Evolutionary conservation across 2,113 vertebrate species (phyloP).

Genomic region (Hemicordylus capensis): DNA sequence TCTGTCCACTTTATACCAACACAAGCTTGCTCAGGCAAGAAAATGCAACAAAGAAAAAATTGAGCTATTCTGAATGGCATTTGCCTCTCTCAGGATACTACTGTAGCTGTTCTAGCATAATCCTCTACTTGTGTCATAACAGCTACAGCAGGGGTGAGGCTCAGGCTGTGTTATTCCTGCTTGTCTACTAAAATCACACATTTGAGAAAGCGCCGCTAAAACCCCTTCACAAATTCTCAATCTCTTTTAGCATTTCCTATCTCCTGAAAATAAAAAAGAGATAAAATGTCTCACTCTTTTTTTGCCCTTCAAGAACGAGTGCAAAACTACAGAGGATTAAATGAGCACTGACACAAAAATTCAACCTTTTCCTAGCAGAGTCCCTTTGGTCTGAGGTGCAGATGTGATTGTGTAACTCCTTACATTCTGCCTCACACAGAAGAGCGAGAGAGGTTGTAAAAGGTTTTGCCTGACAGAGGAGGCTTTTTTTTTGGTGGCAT

Average conservation of each 20-base stretch:
- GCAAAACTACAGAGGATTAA: slow-evolving; percentile 33
- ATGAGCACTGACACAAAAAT: slow-evolving; percentile 34
- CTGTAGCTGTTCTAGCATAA: background rate
- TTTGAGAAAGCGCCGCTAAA: slow-evolving; percentile 21
- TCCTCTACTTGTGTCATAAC: background rate
- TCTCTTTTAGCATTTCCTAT: slow-evolving; percentile 6
- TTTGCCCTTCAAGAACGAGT: slow-evolving; percentile 20
- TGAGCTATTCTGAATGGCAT: background rate
- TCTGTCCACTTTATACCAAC: background rate
- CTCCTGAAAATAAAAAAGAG: slow-evolving; percentile 10
- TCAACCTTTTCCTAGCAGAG: slow-evolving; percentile 20
- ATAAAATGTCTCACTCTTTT: slow-evolving; percentile 18
- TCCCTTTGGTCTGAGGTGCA: slow-evolving; percentile 22
- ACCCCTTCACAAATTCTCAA: slow-evolving; percentile 20
- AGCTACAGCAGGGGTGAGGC: background rate
- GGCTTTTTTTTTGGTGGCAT: background rate
- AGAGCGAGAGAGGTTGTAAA: background rate
- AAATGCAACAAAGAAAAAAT: background rate
- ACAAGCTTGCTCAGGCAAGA: background rate
- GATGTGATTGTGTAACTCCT: slow-evolving; percentile 12
- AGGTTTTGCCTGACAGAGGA: background rate
- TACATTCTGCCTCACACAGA: slow-evolving; percentile 7
- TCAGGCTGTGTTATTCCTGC: slow-evolving; percentile 14
- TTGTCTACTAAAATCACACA: slow-evolving; percentile 19
- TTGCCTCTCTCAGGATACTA: background rate